Evolutionary conservation across 2,888 invertebrate genomes (phyloP).

Genomic region (Drosophila meridionalis): DNA sequence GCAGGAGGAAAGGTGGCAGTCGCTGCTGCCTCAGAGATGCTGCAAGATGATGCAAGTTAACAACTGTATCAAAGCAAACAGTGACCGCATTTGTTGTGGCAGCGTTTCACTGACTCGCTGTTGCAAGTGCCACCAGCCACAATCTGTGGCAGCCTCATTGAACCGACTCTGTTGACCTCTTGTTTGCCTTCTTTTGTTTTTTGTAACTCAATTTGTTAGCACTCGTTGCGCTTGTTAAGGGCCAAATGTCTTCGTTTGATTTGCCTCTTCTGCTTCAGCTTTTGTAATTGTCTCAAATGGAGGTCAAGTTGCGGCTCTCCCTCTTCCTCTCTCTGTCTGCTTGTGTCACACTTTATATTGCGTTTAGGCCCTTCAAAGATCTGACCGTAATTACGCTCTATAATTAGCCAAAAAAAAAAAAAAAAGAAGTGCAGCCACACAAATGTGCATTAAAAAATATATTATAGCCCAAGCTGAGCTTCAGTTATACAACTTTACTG

Average conservation of each 20-base stretch:
- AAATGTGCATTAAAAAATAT: conserved; percentile 6
- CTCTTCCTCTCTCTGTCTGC: conserved; percentile 4
- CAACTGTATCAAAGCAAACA: conserved; percentile 44
- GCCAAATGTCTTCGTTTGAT: conserved; percentile 61
- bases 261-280: conserved; percentile 35
- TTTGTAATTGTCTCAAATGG: conserved; percentile 67
- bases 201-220: conserved; percentile 51
- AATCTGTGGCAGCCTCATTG: conserved; percentile 22
- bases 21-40: conserved; percentile 29
- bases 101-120: conserved; percentile 26
- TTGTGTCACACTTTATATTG: conserved; percentile 66
- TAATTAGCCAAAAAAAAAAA: conserved; percentile 9
- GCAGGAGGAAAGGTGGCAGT: neutral
- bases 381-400: conserved; percentile 23
- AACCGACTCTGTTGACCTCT: conserved; percentile 54
- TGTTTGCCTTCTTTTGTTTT: conserved; percentile 36
- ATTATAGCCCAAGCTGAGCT: conserved; percentile 7
- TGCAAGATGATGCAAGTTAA: conserved; percentile 48
- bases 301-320: conserved; percentile 69
- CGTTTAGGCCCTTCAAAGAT: conserved; percentile 8
- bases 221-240: conserved; percentile 40
- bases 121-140: conserved; percentile 19
- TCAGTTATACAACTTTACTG: conserved; percentile 12
- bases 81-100: conserved; percentile 54
- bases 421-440: neutral